These are phyloP conservation scores for Acleris literana DNA, from an alignment of 2,888 invertebrate species.

Conservation along the genomic window DNA sequence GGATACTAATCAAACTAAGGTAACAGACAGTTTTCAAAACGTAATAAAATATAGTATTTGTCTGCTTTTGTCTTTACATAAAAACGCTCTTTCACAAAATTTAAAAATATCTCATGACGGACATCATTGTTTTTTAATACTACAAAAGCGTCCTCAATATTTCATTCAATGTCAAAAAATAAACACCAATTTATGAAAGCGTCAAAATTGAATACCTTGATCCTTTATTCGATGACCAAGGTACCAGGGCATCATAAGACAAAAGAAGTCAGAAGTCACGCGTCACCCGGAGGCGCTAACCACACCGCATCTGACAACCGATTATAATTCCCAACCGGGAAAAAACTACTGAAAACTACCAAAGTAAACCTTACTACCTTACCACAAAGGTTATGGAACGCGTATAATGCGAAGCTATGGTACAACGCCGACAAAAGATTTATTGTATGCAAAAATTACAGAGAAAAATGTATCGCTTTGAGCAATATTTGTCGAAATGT, in stretches of 20 bases:
- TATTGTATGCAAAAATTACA: conserved; percentile 52
- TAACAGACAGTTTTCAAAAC: too few relatives aligned
- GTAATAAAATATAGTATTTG: too few relatives aligned
- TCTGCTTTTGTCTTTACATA: conserved; percentile 2
- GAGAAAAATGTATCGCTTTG: conserved; percentile 41
- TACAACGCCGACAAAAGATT: conserved; percentile 46
- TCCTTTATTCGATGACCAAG: conserved; percentile 28
- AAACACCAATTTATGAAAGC: conserved; percentile 8
- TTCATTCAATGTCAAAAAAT: conserved; percentile 23
- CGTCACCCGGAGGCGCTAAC: conserved; percentile 63
- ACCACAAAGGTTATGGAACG: conserved; percentile 29
- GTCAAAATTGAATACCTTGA: conserved; percentile 20
- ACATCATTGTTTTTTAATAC: conserved; percentile 3
- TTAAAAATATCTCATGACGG: conserved; percentile 9
- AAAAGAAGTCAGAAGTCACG: conserved; percentile 69
- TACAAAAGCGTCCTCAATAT: conserved; percentile 23
- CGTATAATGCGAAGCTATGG: conserved; percentile 3
- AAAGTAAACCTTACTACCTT: conserved; percentile 31
- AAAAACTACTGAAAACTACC: conserved; percentile 5
- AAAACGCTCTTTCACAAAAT: neutral
- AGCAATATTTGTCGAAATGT: conserved; percentile 36
- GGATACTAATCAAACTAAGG: too few relatives aligned
- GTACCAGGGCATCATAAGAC: conserved; percentile 49
- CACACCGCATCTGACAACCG: conserved; percentile 43
- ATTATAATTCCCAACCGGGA: conserved; percentile 40